These are phyloP conservation scores for Phainopepla nitens DNA, from an alignment of 2,113 vertebrate species.

Conservation along the genomic window DNA sequence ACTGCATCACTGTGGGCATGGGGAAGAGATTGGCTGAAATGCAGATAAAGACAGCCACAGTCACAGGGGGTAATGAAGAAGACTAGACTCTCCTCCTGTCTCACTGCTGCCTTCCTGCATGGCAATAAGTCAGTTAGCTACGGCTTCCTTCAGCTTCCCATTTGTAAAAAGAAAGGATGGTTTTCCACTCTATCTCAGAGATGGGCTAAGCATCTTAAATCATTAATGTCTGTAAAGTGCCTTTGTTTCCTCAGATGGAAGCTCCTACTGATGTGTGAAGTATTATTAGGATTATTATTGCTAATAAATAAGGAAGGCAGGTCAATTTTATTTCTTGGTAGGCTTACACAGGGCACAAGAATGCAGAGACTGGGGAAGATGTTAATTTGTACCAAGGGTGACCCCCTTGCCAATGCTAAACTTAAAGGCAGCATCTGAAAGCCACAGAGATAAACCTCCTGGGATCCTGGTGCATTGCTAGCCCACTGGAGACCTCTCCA, in stretches of 20 bases:
- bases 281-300: constrained; percentile 23
- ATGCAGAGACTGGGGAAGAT: not conserved
- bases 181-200: not conserved
- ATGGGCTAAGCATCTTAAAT: not conserved
- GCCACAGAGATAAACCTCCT: not conserved
- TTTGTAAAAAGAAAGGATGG: not conserved
- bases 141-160: not conserved
- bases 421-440: not conserved
- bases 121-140: not conserved
- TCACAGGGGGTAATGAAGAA: accelerated
- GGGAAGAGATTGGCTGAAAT: not conserved
- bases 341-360: not conserved
- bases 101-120: not conserved
- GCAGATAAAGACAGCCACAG: not conserved
- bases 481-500: not conserved
- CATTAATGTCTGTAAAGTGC: constrained; percentile 31
- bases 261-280: constrained; percentile 1
- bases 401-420: accelerated
- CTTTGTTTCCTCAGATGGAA: constrained; percentile 45
- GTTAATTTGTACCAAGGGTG: not conserved
- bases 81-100: not conserved
- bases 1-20: accelerated
- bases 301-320: constrained; percentile 18
- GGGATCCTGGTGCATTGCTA: accelerated
- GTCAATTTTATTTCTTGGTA: not conserved